A percentile compares a stretch with the other conserved stretches of the same genome.
Conservation (phyloP, 2,888 invertebrate species). For the Dendrolimus houi region DNA sequence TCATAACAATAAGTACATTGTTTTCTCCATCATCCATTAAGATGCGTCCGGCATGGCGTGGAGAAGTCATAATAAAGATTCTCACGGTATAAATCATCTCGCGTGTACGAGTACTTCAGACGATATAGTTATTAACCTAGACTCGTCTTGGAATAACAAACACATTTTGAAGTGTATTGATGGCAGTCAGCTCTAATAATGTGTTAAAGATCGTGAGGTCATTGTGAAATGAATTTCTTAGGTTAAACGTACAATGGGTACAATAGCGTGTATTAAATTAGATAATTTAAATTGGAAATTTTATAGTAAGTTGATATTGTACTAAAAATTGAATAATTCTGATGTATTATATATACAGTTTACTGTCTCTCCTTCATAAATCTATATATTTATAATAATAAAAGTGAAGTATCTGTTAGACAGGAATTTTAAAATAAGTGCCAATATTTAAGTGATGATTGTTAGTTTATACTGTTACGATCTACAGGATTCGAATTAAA, state of each 20-base stretch:
- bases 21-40: neutral
- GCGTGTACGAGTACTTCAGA: neutral
- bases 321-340: too few species aligned
- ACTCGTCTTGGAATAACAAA: slow-evolving; percentile 33
- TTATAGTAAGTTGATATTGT: slow-evolving; percentile 1
- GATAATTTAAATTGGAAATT: slow-evolving; percentile 1
- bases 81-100: slow-evolving; percentile 17
- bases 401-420: too few species aligned
- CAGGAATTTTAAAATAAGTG: too few species aligned
- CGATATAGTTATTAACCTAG: slow-evolving; percentile 40
- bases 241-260: slow-evolving; percentile 20
- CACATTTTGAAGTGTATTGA: slow-evolving; percentile 41
- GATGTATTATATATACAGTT: too few species aligned
- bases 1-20: neutral
- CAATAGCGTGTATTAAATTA: neutral
- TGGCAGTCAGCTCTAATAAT: slow-evolving; percentile 32
- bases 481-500: too few species aligned
- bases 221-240: slow-evolving; percentile 30
- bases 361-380: too few species aligned
- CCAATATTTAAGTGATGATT: too few species aligned
- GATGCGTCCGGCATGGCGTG: neutral
- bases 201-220: slow-evolving; percentile 42
- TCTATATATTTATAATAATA: too few species aligned
- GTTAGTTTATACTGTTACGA: too few species aligned
- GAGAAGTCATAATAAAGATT: slow-evolving; percentile 6